Percentiles rank a stretch among this genome's conserved stretches.
phyloP scores from a whole-genome alignment of 2,113 vertebrate genomes.

The Bos indicus region DNA sequence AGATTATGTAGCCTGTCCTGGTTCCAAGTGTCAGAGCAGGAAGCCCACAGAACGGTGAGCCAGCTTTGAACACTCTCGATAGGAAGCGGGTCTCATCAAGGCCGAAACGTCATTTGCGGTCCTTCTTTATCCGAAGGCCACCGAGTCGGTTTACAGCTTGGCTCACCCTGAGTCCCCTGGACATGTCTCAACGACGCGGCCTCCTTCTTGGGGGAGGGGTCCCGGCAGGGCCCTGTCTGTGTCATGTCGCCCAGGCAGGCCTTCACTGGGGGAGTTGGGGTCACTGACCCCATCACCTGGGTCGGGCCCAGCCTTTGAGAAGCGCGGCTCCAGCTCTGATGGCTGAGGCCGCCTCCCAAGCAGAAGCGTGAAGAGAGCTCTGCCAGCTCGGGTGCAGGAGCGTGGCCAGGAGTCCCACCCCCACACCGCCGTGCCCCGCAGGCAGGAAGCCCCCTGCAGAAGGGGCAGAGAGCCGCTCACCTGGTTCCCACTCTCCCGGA shows the following conservation, averaged over 20 bases:
- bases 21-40: background rate
- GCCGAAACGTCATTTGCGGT: background rate
- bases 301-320: background rate
- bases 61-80: background rate
- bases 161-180: background rate
- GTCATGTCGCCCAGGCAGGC: background rate
- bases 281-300: background rate
- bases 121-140: background rate
- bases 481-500: conserved; percentile 81
- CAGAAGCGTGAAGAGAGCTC: background rate
- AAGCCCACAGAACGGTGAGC: background rate
- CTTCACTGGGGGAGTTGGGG: background rate
- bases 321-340: rapidly evolving
- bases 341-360: background rate
- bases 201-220: background rate
- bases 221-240: background rate
- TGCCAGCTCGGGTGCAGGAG: background rate
- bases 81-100: background rate
- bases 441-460: background rate
- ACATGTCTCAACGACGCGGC: background rate
- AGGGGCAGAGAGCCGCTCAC: conserved; percentile 55
- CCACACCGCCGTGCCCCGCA: background rate
- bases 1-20: background rate
- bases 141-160: background rate
- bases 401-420: background rate